Conservation (phyloP, 1,140 invertebrate species). For the Chironomus striatipennis region DNA sequence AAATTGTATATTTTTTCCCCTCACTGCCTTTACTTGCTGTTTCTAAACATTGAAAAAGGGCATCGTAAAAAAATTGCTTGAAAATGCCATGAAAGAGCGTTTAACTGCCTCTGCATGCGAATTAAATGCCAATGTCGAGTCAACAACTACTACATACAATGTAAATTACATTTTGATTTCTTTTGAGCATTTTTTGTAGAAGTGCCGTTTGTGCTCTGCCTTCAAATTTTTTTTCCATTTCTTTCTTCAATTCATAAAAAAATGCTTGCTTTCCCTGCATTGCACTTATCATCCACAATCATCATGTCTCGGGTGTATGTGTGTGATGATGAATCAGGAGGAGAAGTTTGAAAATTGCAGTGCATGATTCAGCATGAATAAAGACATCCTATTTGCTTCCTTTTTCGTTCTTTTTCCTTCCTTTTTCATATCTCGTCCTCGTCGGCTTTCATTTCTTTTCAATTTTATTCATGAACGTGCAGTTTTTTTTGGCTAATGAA, state of each 20-base stretch:
- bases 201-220: not conserved
- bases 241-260: too few species aligned
- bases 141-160: not conserved
- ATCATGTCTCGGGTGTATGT: not conserved
- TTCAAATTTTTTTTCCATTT: not conserved
- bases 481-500: too few species aligned
- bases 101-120: not conserved
- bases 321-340: not conserved
- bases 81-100: not conserved
- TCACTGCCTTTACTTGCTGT: too few species aligned
- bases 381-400: conserved; percentile 1
- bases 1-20: not conserved
- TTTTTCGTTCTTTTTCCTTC: not conserved
- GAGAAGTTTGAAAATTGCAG: not conserved
- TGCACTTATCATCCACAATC: not conserved
- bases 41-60: not conserved
- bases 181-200: conserved; percentile 15
- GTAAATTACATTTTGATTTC: conserved; percentile 22
- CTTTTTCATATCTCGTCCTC: too few species aligned
- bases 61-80: not conserved
- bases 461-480: too few species aligned
- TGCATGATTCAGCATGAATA: conserved; percentile 8
- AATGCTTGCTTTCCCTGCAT: conserved; percentile 1
- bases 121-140: not conserved
- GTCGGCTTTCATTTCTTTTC: too few species aligned